Base-by-base conservation (phyloP, 2,888 invertebrate genomes). In the Escarpia spicata region DNA sequence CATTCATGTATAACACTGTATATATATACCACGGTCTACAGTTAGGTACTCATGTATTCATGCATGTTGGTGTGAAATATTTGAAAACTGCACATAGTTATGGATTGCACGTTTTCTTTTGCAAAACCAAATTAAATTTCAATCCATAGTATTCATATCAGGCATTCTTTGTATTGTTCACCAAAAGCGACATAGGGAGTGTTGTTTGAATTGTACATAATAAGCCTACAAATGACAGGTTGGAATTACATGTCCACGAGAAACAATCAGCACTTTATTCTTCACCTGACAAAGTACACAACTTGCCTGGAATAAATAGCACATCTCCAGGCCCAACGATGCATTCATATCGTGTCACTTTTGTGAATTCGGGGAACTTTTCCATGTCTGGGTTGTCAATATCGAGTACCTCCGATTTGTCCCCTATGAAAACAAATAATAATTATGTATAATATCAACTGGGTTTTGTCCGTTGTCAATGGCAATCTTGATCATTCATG, bases 341-440 rank as follows among this genome's bases (percentile, higher is more conserved):
- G 45, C 96, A 96, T 94, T 96, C 96, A 94, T 96, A 96, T 44
- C 96, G 94, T 3, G 95, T 95, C 2, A 96, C 97, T 90, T 96
- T 94, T 8, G 93, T 45, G 95, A 97, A 97, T 45, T 96, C 95
- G 0, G 97, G 97, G 95, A 95, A 97, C 92, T 94, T 95, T 1
- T 95, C 93, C 3, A 96, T 93, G 95, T 97, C 97, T 15, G 97
- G 97, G 93, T 96, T 95, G 93, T 97, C 97, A 45, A 97, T 96
- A 94, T 97, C 97, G 31, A 97, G 93, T 10, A 97, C 97, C 94
- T 96, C 95, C 3, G 97, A 97, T 94, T 97, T 97, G 94, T 97
- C 97, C 15, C 97, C 97, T 96, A 94, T 60, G 92, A 93, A 60
- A 31, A 43, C 31, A 91, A 60, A 92, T 92, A 15, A 92, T 31